A percentile compares a stretch with the other conserved stretches of the same genome.
Evolutionary conservation across 2,797 vertebrate species (phyloP).

Genomic region (Thunnus albacares): DNA sequence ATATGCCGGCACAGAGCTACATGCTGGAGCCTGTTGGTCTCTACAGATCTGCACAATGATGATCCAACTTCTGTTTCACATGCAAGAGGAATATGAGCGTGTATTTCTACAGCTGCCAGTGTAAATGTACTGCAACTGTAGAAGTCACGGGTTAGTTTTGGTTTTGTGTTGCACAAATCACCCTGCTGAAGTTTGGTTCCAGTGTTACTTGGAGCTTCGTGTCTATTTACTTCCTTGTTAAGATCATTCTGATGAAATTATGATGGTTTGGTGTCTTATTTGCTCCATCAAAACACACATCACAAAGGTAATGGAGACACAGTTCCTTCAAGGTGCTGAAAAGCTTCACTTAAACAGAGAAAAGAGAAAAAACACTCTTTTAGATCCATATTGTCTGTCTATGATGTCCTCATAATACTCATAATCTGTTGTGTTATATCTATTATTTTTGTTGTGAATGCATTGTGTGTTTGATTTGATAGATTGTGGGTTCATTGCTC

Average conservation of each 20-base stretch:
- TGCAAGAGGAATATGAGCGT: neutral
- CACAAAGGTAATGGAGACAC: neutral
- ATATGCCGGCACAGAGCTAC: slow-evolving; percentile 48
- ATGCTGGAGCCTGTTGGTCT: slow-evolving; percentile 59
- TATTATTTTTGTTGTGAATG: neutral
- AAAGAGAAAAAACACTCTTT: neutral
- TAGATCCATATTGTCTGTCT: neutral
- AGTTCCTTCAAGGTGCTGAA: no score
- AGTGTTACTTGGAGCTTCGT: neutral
- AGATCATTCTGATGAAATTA: neutral
- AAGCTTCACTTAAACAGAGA: neutral
- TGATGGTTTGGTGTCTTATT: neutral
- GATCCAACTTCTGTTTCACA: slow-evolving; percentile 28
- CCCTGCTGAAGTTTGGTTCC: neutral
- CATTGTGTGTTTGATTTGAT: neutral
- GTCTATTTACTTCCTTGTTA: neutral
- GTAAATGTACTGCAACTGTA: neutral
- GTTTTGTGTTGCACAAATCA: slow-evolving; percentile 23
- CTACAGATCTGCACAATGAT: slow-evolving; percentile 15
- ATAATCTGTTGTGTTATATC: neutral
- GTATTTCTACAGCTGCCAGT: neutral
- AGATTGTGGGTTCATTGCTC: neutral
- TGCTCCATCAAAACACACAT: neutral
- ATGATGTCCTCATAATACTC: neutral
- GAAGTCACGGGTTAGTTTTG: neutral